Base-by-base conservation (phyloP, 2,113 vertebrate genomes). In the Sclerurus mexicanus region DNA sequence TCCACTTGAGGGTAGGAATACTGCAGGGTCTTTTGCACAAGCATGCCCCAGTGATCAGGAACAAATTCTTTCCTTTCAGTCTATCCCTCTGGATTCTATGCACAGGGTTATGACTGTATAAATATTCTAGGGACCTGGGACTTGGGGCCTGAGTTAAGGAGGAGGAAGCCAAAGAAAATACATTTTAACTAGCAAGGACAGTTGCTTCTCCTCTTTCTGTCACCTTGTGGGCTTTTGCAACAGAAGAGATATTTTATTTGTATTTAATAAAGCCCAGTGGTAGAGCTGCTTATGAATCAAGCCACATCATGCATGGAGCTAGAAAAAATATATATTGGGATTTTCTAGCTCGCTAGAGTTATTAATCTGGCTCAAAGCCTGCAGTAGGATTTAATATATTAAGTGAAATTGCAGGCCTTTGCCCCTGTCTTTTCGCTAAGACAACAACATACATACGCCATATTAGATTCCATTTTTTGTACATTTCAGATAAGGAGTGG, bases 391-490 rank as follows among this genome's bases (percentile, higher is more conserved):
- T 98, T 98, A 97, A 98, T 97, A 97, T 96, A 98, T 97, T 96
- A 97, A 98, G 95, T 91, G 93, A 96, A 98, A 97, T 96, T 96
- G 95, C 91, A 96, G 95, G 94, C 88, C 96, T 98, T 93, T 95
- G 89, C 94, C 96, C 88, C 87, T 94, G 93, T 94, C 97, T 97
- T 95, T 97, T 97, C 10, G 49, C 92, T 96, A 97, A 97, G 96
- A 97, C 97, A 97, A 97, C 97, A 97, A 96, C 83, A 91, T 56
- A 94, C 96, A 96, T 91, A 97, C 79, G 66, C 97, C 96, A 97
- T 97, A 98, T 98, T 98, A 97, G 96, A 98, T 98, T 97, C 94
- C 93, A 97, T 96, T 97, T 97, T 98, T 97, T 97, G 91, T 98
- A 97, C 97, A 97, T 96, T 97, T 98, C 95, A 97, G 97, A 98